These are phyloP conservation scores for Gallinago undulata DNA, from an alignment of 2,113 vertebrate genomes.

Conservation along the genomic window DNA sequence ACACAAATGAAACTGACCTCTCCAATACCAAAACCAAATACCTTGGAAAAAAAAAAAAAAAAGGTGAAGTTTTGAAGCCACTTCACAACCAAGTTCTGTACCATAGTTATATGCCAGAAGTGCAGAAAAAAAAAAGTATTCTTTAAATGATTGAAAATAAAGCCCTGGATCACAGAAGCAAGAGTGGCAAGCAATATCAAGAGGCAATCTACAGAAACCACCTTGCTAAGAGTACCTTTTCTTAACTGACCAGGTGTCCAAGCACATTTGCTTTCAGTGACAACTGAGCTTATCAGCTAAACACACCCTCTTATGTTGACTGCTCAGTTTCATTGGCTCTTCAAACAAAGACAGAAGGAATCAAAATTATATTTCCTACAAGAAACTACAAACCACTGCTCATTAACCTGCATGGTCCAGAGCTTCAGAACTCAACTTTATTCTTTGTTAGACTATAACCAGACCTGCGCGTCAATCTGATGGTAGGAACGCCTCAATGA, in stretches of 20 bases:
- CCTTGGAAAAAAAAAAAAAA: neutral
- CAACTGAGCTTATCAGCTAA: neutral
- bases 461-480: neutral
- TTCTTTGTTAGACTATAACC: neutral
- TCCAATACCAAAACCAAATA: neutral
- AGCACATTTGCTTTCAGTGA: neutral
- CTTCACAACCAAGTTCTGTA: neutral
- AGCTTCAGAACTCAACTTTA: neutral
- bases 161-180: neutral
- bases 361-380: neutral
- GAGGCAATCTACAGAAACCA: neutral
- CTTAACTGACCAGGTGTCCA: neutral
- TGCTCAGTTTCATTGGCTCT: neutral
- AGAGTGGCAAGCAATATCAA: neutral
- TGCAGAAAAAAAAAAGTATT: too few species aligned
- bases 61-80: neutral
- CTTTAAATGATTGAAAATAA: neutral
- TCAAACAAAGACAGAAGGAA: neutral
- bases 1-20: neutral
- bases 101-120: neutral
- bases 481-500: neutral
- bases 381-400: neutral
- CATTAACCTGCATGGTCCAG: neutral
- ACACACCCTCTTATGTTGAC: neutral
- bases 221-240: neutral